Evolutionary conservation across 2,797 vertebrate genomes (phyloP).

Genomic region (Brachyalestes nurse): DNA sequence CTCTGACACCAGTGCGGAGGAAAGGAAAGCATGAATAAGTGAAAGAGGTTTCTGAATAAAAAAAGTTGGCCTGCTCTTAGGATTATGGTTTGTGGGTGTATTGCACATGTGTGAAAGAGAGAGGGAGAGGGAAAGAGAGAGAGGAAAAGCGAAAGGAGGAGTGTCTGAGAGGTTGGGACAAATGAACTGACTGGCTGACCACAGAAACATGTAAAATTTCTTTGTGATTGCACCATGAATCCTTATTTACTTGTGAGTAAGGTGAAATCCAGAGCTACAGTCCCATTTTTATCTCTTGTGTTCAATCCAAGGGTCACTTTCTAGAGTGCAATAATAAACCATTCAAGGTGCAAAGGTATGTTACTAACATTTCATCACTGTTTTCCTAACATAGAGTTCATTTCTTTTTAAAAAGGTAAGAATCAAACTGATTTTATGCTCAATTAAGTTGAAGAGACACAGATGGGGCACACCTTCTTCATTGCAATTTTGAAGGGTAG

Average conservation of each 20-base stretch:
- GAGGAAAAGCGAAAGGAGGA: neutral
- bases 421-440: neutral
- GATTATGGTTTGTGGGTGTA: neutral
- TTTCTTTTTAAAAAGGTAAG: neutral
- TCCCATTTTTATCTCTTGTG: neutral
- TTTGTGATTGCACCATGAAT: neutral
- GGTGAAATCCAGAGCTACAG: neutral
- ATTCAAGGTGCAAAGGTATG: neutral
- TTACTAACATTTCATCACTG: neutral
- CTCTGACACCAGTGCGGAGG: neutral
- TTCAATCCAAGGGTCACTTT: neutral
- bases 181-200: neutral
- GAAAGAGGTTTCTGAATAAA: neutral
- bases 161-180: neutral
- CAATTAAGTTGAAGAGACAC: too few relatives aligned
- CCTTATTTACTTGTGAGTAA: neutral
- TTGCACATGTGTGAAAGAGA: neutral
- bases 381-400: neutral
- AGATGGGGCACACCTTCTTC: too few relatives aligned
- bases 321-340: neutral
- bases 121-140: conserved; percentile 13
- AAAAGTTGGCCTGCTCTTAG: neutral
- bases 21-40: conserved; percentile 1
- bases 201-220: neutral
- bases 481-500: conserved; percentile 12